Base-by-base conservation (phyloP, 1,140 invertebrate species). In the Carposina sasakii region DNA sequence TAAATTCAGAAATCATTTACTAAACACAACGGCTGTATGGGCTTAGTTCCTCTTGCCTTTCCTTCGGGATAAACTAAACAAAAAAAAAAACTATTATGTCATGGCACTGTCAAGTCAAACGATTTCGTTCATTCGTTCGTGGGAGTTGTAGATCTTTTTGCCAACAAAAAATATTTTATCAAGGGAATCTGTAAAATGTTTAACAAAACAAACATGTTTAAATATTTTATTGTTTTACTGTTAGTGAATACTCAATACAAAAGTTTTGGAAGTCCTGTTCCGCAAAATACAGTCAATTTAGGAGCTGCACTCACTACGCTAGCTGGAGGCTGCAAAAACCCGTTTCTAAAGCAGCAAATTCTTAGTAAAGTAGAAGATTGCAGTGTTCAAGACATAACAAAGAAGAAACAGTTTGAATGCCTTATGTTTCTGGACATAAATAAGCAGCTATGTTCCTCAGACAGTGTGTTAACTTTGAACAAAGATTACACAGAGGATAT, bases 371-470 rank as follows among this genome's bases (percentile, higher is more conserved):
- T 69, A 31, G 24, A 58, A 22, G 49, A 63, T 36, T 82, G 78
- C 44, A 57, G 61, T 43, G 31, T 60, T 6, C 19, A 2, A 9
- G 9, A 22, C 22, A 53, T 43, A 5, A 34, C 54, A 34, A 40
- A 43, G 30, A 49, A 54, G 22, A 53, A 51, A 36, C 55, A 71
- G 20, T 54, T 75, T 21, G 52, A 71, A 54, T 83, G 79, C 60
- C 59, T 71, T 12, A 72, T 77, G 49, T 81, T 76, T 51, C 79
- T 72, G 26, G 79, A 83, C 30, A 77, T 81, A 53, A 79, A 66
- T 40, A 62, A 24, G 21, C 73, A 73, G 23, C 61, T 83, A 5
- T 83, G 76, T 43, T 20, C 41, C 16, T 56, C 63, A 6, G 53
- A 58, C 20, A 43, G 23, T 47, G 16, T 42, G 4, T 8, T 70